These are phyloP conservation scores for Cassiopea xamachana DNA, from an alignment of 30 jellyfish, hydroid and myxozoan genomes.

Conservation along the genomic window DNA sequence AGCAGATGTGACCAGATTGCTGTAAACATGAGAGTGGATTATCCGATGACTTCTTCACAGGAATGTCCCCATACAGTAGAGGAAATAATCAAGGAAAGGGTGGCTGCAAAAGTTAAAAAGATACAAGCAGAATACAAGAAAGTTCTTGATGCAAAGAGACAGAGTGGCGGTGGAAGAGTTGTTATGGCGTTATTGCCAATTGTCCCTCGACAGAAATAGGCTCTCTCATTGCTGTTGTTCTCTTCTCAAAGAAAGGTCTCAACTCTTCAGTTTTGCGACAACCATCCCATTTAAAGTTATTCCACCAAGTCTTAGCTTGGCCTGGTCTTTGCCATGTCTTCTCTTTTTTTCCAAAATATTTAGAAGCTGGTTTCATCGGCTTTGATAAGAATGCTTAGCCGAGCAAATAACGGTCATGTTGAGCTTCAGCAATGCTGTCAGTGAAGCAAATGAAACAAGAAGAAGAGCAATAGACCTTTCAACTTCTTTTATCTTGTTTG, in stretches of 20 bases:
- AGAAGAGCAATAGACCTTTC: conserved; percentile 12
- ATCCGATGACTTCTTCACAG: background rate
- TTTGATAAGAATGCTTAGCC: conserved; percentile 25
- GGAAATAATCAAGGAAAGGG: conserved; percentile 12
- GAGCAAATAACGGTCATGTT: conserved; percentile 29
- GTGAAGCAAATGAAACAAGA: conserved; percentile 24
- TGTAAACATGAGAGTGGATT: background rate
- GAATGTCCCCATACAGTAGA: background rate
- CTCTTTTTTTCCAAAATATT: background rate
- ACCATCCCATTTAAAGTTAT: conserved; percentile 38
- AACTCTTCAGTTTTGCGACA: conserved; percentile 18
- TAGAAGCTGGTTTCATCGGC: background rate
- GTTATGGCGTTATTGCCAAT: conserved; percentile 39
- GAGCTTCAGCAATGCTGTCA: conserved; percentile 43
- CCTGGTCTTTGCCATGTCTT: conserved; percentile 41
- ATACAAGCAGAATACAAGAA: conserved; percentile 35
- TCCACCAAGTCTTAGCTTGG: conserved; percentile 39
- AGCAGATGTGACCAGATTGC: background rate
- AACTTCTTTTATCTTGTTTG: conserved; percentile 5
- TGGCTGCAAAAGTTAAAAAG: conserved; percentile 16
- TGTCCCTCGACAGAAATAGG: conserved; percentile 48
- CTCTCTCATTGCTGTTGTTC: conserved; percentile 44
- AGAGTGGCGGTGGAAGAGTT: conserved; percentile 37
- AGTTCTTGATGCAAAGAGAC: conserved; percentile 33
- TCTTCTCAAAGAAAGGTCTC: conserved; percentile 47